These are phyloP conservation scores for Pammene aurita DNA, from an alignment of 2,888 invertebrate genomes.

Conservation along the genomic window DNA sequence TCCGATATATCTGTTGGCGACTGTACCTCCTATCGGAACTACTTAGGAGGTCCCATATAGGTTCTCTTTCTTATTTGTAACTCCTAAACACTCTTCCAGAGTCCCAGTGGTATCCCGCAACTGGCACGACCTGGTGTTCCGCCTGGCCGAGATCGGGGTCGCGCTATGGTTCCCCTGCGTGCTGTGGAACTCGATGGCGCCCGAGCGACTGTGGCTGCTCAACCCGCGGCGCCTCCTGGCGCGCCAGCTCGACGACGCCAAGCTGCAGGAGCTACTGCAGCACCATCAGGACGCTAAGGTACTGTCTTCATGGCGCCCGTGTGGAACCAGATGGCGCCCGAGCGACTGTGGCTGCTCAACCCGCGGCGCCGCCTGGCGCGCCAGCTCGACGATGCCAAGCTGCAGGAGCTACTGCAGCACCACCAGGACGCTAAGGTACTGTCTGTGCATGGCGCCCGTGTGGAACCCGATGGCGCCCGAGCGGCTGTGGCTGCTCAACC, in stretches of 20 bases:
- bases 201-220: conserved; percentile 95
- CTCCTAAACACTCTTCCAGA: conserved; percentile 66
- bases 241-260: conserved; percentile 83
- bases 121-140: conserved; percentile 96
- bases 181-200: conserved; percentile 97
- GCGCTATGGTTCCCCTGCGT: conserved; percentile 98
- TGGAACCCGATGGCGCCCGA: conserved; percentile 94
- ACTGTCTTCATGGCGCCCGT: conserved; percentile 88
- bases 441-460: conserved; percentile 61
- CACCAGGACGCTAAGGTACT: conserved; percentile 70
- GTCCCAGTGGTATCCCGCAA: conserved; percentile 95
- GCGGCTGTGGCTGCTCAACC: conserved; percentile 59
- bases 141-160: conserved; percentile 95
- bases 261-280: conserved; percentile 72
- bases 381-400: conserved; percentile 83
- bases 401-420: conserved; percentile 69
- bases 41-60: too few relatives aligned
- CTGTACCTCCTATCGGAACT: too few relatives aligned
- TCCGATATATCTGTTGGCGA: too few relatives aligned
- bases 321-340: conserved; percentile 92
- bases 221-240: conserved; percentile 94
- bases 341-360: conserved; percentile 96
- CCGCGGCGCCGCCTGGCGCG: conserved; percentile 92
- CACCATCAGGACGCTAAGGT: conserved; percentile 70
- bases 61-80: too few relatives aligned